These are phyloP conservation scores for Phalera bucephala DNA, from an alignment of 2,888 invertebrate species.

Conservation along the genomic window DNA sequence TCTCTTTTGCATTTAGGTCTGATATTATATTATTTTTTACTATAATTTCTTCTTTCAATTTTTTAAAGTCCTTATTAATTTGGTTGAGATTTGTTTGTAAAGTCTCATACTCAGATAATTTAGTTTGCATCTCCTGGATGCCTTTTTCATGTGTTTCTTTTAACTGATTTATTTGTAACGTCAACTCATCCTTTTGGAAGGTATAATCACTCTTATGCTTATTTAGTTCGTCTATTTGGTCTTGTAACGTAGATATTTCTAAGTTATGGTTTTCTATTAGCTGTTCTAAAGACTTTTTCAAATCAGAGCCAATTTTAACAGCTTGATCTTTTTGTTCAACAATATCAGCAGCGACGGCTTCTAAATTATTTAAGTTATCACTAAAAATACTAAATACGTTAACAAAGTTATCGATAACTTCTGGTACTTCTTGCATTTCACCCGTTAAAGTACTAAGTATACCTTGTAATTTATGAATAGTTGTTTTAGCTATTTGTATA, in stretches of 20 bases:
- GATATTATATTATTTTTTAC: constrained; percentile 17
- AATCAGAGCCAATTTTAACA: constrained; percentile 17
- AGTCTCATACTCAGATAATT: constrained; percentile 7
- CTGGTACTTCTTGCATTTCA: constrained; percentile 43
- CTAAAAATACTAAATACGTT: constrained; percentile 38
- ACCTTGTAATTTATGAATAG: constrained; percentile 38
- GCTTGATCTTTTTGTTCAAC: constrained; percentile 38
- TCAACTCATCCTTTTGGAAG: constrained; percentile 15
- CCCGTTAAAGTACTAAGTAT: constrained; percentile 44
- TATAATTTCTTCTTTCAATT: background rate
- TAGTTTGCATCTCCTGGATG: constrained; percentile 18
- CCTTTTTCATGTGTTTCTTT: constrained; percentile 15
- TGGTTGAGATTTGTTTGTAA: constrained; percentile 14
- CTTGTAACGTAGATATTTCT: constrained; percentile 22
- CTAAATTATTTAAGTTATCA: constrained; percentile 42
- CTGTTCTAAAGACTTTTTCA: constrained; percentile 26
- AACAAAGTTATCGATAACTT: constrained; percentile 42
- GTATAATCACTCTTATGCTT: constrained; percentile 10
- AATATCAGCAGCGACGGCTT: constrained; percentile 34
- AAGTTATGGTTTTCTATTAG: constrained; percentile 22
- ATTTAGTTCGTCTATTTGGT: constrained; percentile 21
- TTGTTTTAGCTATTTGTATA: constrained; percentile 39
- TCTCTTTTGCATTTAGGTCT: constrained; percentile 3
- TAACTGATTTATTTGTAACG: constrained; percentile 12
- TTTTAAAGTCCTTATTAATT: constrained; percentile 4